Conservation (phyloP, 1,140 invertebrate genomes). For the Aphelenchoides avenae region DNA sequence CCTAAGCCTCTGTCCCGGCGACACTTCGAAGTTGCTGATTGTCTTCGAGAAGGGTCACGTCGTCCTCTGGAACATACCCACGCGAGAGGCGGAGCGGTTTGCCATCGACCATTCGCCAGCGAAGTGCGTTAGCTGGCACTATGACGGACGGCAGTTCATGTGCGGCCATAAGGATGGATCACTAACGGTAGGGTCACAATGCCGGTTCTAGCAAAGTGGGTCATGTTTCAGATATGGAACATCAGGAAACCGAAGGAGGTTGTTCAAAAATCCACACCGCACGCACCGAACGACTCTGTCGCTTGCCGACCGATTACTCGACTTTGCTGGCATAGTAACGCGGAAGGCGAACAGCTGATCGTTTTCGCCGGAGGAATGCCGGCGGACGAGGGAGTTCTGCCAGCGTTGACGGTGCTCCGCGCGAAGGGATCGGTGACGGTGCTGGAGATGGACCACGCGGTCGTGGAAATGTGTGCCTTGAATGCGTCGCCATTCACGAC, state of each 20-base stretch:
- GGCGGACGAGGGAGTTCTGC: constrained; percentile 51
- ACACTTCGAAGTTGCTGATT: constrained; percentile 72
- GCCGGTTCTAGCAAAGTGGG: not conserved
- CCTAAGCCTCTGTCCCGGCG: constrained; percentile 63
- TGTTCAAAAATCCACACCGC: constrained; percentile 45
- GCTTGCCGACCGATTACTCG: constrained; percentile 47
- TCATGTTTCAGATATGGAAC: constrained; percentile 46
- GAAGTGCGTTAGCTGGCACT: constrained; percentile 84
- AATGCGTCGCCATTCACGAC: constrained; percentile 87
- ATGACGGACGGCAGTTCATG: constrained; percentile 97
- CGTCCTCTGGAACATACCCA: constrained; percentile 89
- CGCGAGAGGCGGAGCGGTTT: constrained; percentile 70
- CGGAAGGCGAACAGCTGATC: constrained; percentile 56
- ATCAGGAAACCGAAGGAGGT: constrained; percentile 46
- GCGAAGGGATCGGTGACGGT: constrained; percentile 78
- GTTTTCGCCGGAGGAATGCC: constrained; percentile 63
- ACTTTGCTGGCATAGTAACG: constrained; percentile 48
- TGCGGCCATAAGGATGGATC: constrained; percentile 84
- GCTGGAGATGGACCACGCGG: constrained; percentile 92
- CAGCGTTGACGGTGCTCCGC: constrained; percentile 80
- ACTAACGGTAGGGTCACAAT: constrained; percentile 24
- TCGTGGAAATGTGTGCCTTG: constrained; percentile 81
- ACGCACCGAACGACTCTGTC: constrained; percentile 31
- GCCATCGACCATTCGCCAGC: constrained; percentile 63
- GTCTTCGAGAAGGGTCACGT: constrained; percentile 89